phyloP scores from a whole-genome alignment of 2,888 invertebrate genomes.

The Cloeon dipterum region DNA sequence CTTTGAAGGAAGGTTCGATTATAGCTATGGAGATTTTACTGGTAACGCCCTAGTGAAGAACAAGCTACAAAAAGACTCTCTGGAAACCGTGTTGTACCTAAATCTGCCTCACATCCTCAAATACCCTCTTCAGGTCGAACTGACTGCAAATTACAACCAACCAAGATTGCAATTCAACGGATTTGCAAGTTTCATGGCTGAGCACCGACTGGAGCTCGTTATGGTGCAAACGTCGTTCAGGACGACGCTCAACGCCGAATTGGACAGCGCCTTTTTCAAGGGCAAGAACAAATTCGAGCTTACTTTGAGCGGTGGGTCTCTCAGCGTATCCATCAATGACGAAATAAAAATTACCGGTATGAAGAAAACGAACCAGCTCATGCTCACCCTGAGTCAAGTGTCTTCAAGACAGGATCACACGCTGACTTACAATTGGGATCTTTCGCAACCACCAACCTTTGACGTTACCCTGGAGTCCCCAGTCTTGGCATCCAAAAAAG shows the following conservation, averaged over 20 bases:
- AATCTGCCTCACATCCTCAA: background rate
- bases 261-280: conserved; percentile 1
- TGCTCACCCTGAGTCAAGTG: background rate
- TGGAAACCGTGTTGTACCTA: background rate
- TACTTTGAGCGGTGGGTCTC: background rate
- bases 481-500: background rate
- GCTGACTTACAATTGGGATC: background rate
- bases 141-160: background rate
- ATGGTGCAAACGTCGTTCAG: background rate
- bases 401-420: background rate
- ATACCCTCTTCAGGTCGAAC: background rate
- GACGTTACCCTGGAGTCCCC: background rate
- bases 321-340: background rate
- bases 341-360: background rate
- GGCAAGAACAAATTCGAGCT: background rate
- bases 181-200: background rate
- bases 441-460: background rate
- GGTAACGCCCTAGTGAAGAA: background rate
- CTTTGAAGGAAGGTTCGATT: background rate
- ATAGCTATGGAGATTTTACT: background rate
- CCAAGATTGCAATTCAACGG: background rate
- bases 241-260: background rate
- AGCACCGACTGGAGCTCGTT: background rate
- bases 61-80: background rate
- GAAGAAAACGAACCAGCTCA: background rate